A percentile compares a stretch with the other conserved stretches of the same genome.
Conservation (phyloP, 2,888 invertebrate genomes). For the Eupithecia subumbrata region DNA sequence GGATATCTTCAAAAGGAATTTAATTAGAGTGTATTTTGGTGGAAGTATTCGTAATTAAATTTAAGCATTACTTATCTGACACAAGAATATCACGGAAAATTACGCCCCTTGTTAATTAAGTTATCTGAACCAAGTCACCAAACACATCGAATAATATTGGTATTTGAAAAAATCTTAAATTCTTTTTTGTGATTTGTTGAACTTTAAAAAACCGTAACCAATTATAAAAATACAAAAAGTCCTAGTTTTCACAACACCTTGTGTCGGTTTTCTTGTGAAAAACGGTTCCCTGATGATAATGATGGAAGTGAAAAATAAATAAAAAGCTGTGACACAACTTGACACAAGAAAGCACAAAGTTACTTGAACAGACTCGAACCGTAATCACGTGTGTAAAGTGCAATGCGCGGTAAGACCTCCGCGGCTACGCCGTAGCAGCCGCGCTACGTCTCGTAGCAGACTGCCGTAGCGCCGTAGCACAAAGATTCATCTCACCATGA, state of each 20-base stretch:
- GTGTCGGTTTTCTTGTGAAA: not conserved
- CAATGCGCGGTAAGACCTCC: constrained; percentile 47
- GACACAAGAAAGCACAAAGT: constrained; percentile 7
- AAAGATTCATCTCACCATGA: constrained; percentile 50
- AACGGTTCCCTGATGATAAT: not conserved
- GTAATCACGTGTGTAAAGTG: constrained; percentile 54
- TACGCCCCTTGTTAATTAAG: not conserved
- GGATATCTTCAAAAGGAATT: not conserved
- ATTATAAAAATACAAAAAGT: not conserved
- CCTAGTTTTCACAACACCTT: not conserved
- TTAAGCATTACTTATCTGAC: not conserved
- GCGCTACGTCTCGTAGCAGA: constrained; percentile 73
- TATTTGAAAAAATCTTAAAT: not conserved
- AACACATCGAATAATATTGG: not conserved
- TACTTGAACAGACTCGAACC: constrained; percentile 39
- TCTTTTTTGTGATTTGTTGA: not conserved
- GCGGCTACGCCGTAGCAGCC: constrained; percentile 62
- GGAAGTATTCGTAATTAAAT: not conserved
- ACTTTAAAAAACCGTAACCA: not conserved
- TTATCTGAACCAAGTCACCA: not conserved
- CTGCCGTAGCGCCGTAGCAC: constrained; percentile 73
- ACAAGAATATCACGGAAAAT: not conserved
- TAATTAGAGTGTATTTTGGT: not conserved
- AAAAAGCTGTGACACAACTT: not conserved
- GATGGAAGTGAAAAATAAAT: not conserved